Conservation (phyloP, 23 tunicate species). For the Aplidium turbinatum region DNA sequence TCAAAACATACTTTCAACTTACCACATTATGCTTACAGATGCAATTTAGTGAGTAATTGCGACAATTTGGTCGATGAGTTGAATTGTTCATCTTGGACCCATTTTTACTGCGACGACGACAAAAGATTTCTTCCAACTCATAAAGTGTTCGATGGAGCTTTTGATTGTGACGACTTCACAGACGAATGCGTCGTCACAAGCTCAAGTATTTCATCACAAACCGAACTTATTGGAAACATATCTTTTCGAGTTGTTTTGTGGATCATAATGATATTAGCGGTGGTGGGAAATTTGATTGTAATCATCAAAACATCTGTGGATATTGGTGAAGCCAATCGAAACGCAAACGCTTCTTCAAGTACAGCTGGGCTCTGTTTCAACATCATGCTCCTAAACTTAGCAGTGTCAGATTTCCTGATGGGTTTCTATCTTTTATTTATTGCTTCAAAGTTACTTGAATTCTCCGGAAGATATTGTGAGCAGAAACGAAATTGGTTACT, state of each 20-base stretch:
- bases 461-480: conserved; percentile 47
- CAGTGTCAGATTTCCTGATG: conserved; percentile 65
- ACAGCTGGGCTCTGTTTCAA: conserved; percentile 59
- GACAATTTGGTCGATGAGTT: conserved; percentile 30
- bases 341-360: neutral
- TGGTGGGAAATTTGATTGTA: conserved; percentile 51
- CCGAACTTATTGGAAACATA: conserved; percentile 30
- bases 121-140: conserved; percentile 17
- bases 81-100: conserved; percentile 22
- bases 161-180: conserved; percentile 51
- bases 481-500: conserved; percentile 37
- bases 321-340: conserved; percentile 30
- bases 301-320: conserved; percentile 34
- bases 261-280: conserved; percentile 44
- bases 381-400: conserved; percentile 53
- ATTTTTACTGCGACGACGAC: conserved; percentile 51
- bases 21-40: conserved; percentile 6
- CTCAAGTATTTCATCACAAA: conserved; percentile 26
- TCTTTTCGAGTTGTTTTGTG: conserved; percentile 34
- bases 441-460: conserved; percentile 35
- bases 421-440: conserved; percentile 53
- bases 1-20: too few species aligned
- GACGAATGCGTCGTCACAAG: conserved; percentile 46
- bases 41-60: conserved; percentile 21
- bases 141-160: conserved; percentile 32